Percentiles rank a stretch among this genome's conserved stretches.
These are phyloP conservation scores for Theonella swinhoei DNA, from an alignment of 37 sponge, comb jelly and placozoan genomes.

Conservation along the genomic window DNA sequence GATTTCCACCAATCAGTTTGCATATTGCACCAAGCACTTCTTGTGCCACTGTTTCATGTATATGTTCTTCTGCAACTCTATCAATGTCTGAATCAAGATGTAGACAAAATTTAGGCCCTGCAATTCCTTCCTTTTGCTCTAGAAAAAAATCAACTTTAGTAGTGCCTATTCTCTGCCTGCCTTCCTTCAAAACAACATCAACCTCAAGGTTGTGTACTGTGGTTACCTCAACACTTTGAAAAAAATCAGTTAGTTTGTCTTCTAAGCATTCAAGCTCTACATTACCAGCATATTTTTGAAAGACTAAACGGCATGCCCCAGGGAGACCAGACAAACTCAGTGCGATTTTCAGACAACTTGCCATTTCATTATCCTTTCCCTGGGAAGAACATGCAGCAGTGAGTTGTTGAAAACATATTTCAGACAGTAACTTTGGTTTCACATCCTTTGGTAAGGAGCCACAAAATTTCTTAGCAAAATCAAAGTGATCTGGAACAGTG, in stretches of 20 bases:
- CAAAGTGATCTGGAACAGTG: background rate
- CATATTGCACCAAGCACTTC: background rate
- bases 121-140: too few species aligned
- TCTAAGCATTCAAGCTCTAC: background rate
- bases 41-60: background rate
- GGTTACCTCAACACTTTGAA: background rate
- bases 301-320: background rate
- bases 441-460: conserved; percentile 25
- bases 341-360: background rate
- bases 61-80: background rate
- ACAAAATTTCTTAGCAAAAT: background rate
- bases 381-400: background rate
- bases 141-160: conserved; percentile 1
- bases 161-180: background rate
- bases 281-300: background rate
- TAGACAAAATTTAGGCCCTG: background rate
- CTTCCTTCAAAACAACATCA: background rate
- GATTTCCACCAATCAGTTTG: background rate
- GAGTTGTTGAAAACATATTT: background rate
- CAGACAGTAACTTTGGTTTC: conserved; percentile 25
- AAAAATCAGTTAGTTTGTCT: background rate
- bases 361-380: background rate
- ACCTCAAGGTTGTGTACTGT: conserved; percentile 13
- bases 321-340: background rate
- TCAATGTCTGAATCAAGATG: background rate